A percentile compares a stretch with the other conserved stretches of the same genome.
Evolutionary conservation across 2,888 invertebrate species (phyloP).

Genomic region (Latrodectus hesperus): DNA sequence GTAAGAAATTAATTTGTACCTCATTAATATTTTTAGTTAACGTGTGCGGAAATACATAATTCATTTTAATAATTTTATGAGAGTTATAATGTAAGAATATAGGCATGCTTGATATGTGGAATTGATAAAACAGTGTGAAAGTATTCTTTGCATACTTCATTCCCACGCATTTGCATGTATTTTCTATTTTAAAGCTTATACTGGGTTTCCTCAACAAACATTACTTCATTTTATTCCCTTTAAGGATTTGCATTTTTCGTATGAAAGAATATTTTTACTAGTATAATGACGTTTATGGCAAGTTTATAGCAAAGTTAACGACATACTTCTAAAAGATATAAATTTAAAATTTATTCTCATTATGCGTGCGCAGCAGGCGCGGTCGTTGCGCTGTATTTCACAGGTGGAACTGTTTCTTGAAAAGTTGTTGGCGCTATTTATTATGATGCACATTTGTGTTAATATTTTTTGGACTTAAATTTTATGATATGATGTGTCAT

Average conservation of each 20-base stretch:
- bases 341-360: constrained; percentile 12
- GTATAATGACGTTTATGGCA: background rate
- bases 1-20: too few species aligned
- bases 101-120: too few species aligned
- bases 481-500: too few species aligned
- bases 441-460: too few species aligned
- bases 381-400: background rate
- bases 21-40: too few species aligned
- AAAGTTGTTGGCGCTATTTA: too few species aligned
- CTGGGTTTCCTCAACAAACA: background rate
- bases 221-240: background rate
- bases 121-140: too few species aligned
- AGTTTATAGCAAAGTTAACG: constrained; percentile 22
- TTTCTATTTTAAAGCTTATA: background rate
- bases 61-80: too few species aligned
- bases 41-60: too few species aligned
- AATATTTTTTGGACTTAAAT: too few species aligned
- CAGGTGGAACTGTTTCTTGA: too few species aligned
- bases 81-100: too few species aligned
- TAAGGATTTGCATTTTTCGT: constrained; percentile 8
- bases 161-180: background rate
- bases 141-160: background rate
- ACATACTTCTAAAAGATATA: constrained; percentile 11
- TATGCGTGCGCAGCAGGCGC: background rate
- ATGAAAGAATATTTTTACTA: background rate